Evolutionary conservation across 2,113 vertebrate species (phyloP).

Genomic region (Smithornis capensis): DNA sequence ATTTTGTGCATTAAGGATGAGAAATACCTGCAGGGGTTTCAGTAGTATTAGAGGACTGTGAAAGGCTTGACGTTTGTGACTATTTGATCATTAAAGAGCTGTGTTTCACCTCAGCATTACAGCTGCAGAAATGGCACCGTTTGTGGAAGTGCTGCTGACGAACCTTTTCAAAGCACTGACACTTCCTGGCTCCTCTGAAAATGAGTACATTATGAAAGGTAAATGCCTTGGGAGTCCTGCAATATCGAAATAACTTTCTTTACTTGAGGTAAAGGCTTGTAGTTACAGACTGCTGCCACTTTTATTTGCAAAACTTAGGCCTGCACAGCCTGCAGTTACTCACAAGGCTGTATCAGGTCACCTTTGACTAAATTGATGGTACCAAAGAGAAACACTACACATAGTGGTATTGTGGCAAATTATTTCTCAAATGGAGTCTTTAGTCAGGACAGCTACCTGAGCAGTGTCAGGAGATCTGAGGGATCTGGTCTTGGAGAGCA

Average conservation of each 20-base stretch:
- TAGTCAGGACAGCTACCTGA: background rate
- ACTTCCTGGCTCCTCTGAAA: slow-evolving; percentile 94
- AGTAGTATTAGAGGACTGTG: background rate
- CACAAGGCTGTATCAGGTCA: background rate
- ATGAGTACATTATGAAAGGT: slow-evolving; percentile 99
- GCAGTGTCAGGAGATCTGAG: background rate
- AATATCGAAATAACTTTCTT: background rate
- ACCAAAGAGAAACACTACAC: background rate
- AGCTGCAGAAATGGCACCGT: slow-evolving; percentile 88
- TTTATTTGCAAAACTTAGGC: background rate
- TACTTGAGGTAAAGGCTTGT: background rate
- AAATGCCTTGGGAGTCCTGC: slow-evolving; percentile 32
- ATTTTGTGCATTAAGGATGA: background rate
- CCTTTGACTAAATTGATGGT: background rate
- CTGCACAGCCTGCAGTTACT: background rate
- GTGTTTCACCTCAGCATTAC: slow-evolving; percentile 82
- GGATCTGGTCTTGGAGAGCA: background rate
- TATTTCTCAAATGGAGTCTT: background rate
- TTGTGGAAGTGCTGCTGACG: slow-evolving; percentile 92
- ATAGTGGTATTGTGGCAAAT: background rate
- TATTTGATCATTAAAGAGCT: slow-evolving; percentile 29
- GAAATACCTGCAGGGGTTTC: background rate
- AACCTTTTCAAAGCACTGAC: slow-evolving; percentile 94
- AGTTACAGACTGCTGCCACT: background rate
- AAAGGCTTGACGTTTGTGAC: background rate